Percentiles rank a stretch among this genome's conserved stretches.
Conservation (phyloP, 2,888 invertebrate genomes). For the Agonum fuliginosum region DNA sequence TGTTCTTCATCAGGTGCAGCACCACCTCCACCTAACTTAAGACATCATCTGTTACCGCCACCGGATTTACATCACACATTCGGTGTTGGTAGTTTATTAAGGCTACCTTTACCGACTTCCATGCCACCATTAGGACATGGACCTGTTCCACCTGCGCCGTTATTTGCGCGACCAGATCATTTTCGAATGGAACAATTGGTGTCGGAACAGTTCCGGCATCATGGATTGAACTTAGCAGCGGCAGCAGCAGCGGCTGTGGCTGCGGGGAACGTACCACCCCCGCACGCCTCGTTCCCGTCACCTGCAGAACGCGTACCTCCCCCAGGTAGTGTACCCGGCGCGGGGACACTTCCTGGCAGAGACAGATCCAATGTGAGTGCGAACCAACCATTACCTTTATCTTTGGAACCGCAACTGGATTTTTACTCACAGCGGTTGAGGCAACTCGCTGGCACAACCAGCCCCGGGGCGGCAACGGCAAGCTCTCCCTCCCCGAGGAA, state of each 20-base stretch:
- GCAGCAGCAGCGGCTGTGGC: slow-evolving; percentile 84
- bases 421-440: slow-evolving; percentile 99
- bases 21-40: slow-evolving; percentile 78
- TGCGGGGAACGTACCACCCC: slow-evolving; percentile 78
- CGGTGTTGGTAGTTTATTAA: slow-evolving; percentile 81
- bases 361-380: slow-evolving; percentile 66
- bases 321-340: slow-evolving; percentile 72
- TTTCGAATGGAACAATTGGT: slow-evolving; percentile 90
- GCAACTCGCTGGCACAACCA: slow-evolving; percentile 97
- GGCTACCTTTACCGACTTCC: slow-evolving; percentile 83
- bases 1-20: slow-evolving; percentile 76
- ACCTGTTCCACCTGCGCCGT: slow-evolving; percentile 82
- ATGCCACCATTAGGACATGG: slow-evolving; percentile 80
- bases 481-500: slow-evolving; percentile 89
- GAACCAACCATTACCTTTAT: slow-evolving; percentile 80
- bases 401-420: slow-evolving; percentile 94
- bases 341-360: slow-evolving; percentile 68
- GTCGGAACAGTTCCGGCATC: slow-evolving; percentile 87
- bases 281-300: slow-evolving; percentile 78
- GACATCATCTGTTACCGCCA: slow-evolving; percentile 82
- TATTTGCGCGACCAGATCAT: slow-evolving; percentile 87
- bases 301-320: slow-evolving; percentile 77
- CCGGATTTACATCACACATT: slow-evolving; percentile 86
- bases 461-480: slow-evolving; percentile 92
- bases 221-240: slow-evolving; percentile 85